Base-by-base conservation (phyloP, 2,113 vertebrate species). In the Motacilla tschutschensis region DNA sequence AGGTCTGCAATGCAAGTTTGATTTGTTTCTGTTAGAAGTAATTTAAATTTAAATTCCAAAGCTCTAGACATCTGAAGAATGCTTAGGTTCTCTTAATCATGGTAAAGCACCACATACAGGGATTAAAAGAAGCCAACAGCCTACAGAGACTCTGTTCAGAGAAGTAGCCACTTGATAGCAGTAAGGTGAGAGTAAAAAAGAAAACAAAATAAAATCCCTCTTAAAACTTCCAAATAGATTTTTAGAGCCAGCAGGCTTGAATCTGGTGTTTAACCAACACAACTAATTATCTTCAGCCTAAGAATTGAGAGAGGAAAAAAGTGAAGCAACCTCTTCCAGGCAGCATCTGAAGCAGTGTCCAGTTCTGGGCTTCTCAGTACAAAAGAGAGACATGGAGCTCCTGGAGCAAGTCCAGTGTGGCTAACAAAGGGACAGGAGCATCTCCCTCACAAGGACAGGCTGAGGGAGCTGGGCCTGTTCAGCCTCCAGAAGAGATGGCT, bases 1-100 rank as follows among this genome's bases (percentile, higher is more conserved):
- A 84, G 83, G 83, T 89, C 87, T 89, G 90, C 81, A 90, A 80
- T 87, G 72, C 72, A 93, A 85, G 72, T 91, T 94, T 96, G 91
- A 95, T 95, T 96, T 96, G 85, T 95, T 97, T 96, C 94, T 95
- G 87, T 85, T 91, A 86, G 65, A 96, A 96, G 85, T 79, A 95
- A 95, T 95, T 93, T 93, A 92, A 46, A 59, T 90, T 93, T 93
- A 93, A 95, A 96, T 93, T 96, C 85, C 60, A 92, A 91, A 93
- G 85, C 83, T 89, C 70, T 50, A 91, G 83, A 90, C 29, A n/a
- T 91, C 62, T 91, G 84, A 96, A 96, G 91, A 94, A 93, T 88
- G 78, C 76, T 91, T 87, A 94, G 38, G 38, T 87, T 74, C 64
- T 94, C 89, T 93, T 94, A 93, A 95, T 90, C 85, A 93, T 13